Base-by-base conservation (phyloP, 2,113 vertebrate species). In the Eptesicus fuscus region DNA sequence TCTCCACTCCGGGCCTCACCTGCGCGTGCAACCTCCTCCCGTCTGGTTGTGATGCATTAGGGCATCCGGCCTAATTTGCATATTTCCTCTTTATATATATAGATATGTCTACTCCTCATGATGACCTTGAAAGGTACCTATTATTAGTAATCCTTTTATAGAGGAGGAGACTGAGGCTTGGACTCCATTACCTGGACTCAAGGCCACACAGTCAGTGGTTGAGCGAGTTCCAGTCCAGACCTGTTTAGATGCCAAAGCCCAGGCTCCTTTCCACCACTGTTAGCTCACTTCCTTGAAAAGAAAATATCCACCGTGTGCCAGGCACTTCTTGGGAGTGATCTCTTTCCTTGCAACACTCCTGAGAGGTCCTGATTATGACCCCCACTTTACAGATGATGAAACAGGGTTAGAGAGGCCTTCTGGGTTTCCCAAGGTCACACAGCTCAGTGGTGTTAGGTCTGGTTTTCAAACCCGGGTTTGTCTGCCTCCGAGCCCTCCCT, bases 401-500 rank as follows among this genome's bases (percentile, higher is more conserved):
- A 56, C 30, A 91, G 73, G 25, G 56, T 90, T 84, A 89, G 88
- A 94, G 51, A 90, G n/a, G 17, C 37, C 95, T 65, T 49, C 13
- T 44, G 80, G 71, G n/a, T 80, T 92, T 42, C 8, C 17, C 5
- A 44, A 70, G 25, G 51, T 95, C 88, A 80, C 83, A 89, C 16
- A 87, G 71, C 76, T 83, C 83, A 83, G 56, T 86, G 83, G 56
- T 53, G 4, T 91, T 53, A 74, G 63, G 37, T 91, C 70, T 79
- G 70, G 35, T 93, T 92, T 85, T 95, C 51, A 83, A 89, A 59
- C 40, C n/a, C 59, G 63, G 49, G 14, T 94, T 51, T 71, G 70
- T 83, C 70, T 79, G 20, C 83, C 37, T 96, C 65, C 9, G 77
- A 73, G 35, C 23, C 70, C 56, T 84, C 53, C 70, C 80, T 84